These are phyloP conservation scores for Stegastes partitus DNA, from an alignment of 2,113 vertebrate genomes.

Conservation along the genomic window DNA sequence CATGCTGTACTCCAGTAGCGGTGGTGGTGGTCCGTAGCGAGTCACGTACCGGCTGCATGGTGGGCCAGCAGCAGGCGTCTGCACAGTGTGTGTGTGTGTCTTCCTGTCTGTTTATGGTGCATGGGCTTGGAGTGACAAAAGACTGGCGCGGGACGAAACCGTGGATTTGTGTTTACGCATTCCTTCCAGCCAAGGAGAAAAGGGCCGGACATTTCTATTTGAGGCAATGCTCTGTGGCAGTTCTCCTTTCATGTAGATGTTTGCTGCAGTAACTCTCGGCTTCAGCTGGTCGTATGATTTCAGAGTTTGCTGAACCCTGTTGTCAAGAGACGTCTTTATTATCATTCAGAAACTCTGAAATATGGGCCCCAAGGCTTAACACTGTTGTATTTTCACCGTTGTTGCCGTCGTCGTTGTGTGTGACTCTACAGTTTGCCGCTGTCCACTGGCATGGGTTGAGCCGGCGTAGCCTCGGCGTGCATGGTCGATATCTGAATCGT, in stretches of 20 bases:
- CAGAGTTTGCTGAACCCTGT: conserved; percentile 74
- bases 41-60: conserved; percentile 70
- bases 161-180: conserved; percentile 65
- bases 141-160: conserved; percentile 60
- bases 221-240: conserved; percentile 59
- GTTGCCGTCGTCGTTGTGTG: conserved; percentile 5
- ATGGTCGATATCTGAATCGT: conserved; percentile 61
- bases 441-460: conserved; percentile 69
- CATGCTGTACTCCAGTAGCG: conserved; percentile 69
- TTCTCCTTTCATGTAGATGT: conserved; percentile 59
- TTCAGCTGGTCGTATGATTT: conserved; percentile 65
- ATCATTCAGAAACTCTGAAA: conserved; percentile 77
- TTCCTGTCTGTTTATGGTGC: conserved; percentile 72
- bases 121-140: conserved; percentile 76
- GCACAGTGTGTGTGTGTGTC: conserved; percentile 44
- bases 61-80: conserved; percentile 44
- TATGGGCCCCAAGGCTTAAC: conserved; percentile 37
- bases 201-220: conserved; percentile 54
- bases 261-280: conserved; percentile 40
- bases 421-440: conserved; percentile 39
- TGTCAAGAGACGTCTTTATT: not conserved
- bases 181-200: conserved; percentile 57
- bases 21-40: conserved; percentile 52
- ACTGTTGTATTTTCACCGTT: conserved; percentile 7
- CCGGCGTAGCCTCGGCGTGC: conserved; percentile 49